Evolutionary conservation across 2,113 vertebrate genomes (phyloP), one percentile per base, ranked within the genome.

Genomic region (Fregetta grallaria): DNA sequence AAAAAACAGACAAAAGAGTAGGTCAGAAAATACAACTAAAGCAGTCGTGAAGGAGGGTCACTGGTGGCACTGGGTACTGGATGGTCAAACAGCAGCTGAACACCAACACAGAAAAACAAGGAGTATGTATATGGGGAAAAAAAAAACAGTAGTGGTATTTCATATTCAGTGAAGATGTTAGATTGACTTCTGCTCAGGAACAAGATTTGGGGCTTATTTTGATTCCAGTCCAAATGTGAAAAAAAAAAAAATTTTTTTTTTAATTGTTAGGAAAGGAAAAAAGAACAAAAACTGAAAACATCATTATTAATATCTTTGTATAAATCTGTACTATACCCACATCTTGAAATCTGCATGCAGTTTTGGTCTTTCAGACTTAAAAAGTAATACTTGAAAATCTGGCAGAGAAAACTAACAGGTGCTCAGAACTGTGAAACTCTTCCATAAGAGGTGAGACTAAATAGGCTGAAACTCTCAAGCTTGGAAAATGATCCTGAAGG

Each of bases 1-100:
- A 10, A 42, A 42, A 40, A 40, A 0, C 30, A 23, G n/a, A 1
- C 4, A 10, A 15, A 40, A 20, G 29, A 75, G 29, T 3, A 21
- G 27, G 70, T 34, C 36, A 29, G 71, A 16, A 53, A 32, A 16
- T 6, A 10, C 13, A 45, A 2, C 5, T 17, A 1, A 16, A 55
- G 58, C 15, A 4, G 17, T 10, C 20, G 65, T 32, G 62, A 11
- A 18, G 62, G n/a, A 14, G 19, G 66, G 53, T 15, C 36, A 2
- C 18, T 44, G 71, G 20, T 34, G 66, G 3, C 49, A 14, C 32
- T 8, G 36, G 55, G 13, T 21, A 3, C 52, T 23, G 56, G 26
- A 2, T 11, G 49, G 19, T 29, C 9, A 6, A 47, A 7, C 45
- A 52, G 27, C 68, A 40, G 47, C 80, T 49, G 18, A 10, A 16